Base-by-base conservation (phyloP, 2,797 vertebrate species). In the Microctenopoma steveboyesi region DNA sequence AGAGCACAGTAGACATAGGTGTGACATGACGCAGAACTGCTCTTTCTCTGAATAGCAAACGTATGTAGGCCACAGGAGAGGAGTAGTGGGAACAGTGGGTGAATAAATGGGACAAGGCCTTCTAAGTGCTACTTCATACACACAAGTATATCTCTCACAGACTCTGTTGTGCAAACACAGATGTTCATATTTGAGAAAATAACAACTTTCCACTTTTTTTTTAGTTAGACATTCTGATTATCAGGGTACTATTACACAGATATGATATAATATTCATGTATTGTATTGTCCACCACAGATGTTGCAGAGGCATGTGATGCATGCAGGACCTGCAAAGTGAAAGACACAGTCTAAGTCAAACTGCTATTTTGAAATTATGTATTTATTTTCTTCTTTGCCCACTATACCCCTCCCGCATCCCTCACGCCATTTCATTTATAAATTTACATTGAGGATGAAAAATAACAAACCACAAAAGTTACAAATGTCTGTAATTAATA, bases 51-150 rank as follows among this genome's bases (percentile, higher is more conserved):
- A 88, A 69, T 69, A 37, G 54, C 14, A 22, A 65, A 64, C 42
- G 35, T 74, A 84, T 87, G 71, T 80, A 83, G 88, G 83, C 64
- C 86, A 82, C 59, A 42, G 3, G 40, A 62, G 52, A 74, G 68
- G 52, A 69, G 33, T 18, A 33, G 54, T 9, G 28, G 50, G 33
- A 64, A 18, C 33, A 18, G 62, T 52, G 40, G 28, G 13, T 16
- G 7, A 79, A 51, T 50, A 52, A 59, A 79, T 58, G 49, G 58
- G 28, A 61, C 9, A 5, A 69, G 54, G 57, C 12, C 40, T 25
- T 40, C 5, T 33, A 69, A 59, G 53, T 37, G 18, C 30, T 43
- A 30, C 62, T 75, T n/a, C 7, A 58, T 57, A 30, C 13, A 53
- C 25, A 60, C 39, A 56, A 28, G 13, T 25, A 49, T 42, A 22